Evolutionary conservation across 2,113 vertebrate species (phyloP), one percentile per base, ranked within the genome.

Genomic region (Psophia crepitans): DNA sequence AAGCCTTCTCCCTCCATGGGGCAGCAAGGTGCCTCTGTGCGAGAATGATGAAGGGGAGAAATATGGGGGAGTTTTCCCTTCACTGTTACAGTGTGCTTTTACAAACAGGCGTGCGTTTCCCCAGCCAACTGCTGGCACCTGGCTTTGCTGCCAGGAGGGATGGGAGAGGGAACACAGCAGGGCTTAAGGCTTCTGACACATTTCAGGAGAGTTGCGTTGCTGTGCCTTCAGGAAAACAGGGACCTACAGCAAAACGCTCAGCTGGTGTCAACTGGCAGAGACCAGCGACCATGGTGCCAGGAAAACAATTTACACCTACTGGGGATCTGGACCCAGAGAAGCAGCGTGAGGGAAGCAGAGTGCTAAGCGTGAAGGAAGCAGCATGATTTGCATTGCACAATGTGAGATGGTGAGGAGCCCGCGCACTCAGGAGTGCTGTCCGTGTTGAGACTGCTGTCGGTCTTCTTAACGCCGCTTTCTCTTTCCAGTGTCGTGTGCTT

Each of bases 381-480:
- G 39, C 49, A 3, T 28, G 12, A 70, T 89, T 84, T 44, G 17
- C 26, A 13, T 23, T 35, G 24, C 7, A 49, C 33, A 56, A 21
- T 41, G 17, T 1, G 4, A 70, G 53, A 35, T 18, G 21, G 21
- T 43, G 27, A 48, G 44, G 7, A 84, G 8, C 10, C 23, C 2
- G 1, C 30, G 26, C 1, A 2, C 14, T 37, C 20, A 57, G 27
- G 23, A 57, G 7, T 8, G 1, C 51, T 3, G 0, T 44, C 68
- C 43, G 18, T 58, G 46, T 53, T 6, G 14, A 65, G 57, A 18
- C 32, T 78, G 23, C 18, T 57, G 12, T 32, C 58, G 58, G 24
- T 24, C 8, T 44, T 66, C 51, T 58, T 51, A 60, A 78, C 0
- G 3, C 26, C 0, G 0, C 44, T 76, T 85, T 61, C 32, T 75